Base-by-base conservation (phyloP, 2,888 invertebrate species). In the Psylliodes chrysocephalus region DNA sequence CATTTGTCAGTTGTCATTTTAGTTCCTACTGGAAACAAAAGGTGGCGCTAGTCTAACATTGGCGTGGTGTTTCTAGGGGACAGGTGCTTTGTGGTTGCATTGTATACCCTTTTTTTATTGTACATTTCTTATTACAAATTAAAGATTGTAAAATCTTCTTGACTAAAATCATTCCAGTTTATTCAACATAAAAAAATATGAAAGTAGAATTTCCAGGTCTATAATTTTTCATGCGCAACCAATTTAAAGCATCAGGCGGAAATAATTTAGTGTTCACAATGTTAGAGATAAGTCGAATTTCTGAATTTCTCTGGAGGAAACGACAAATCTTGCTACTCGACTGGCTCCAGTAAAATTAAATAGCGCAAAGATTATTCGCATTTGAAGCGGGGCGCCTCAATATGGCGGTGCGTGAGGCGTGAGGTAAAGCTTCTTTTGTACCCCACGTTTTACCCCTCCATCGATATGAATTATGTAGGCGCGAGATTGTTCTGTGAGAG, bases 191-290 rank as follows among this genome's bases (percentile, higher is more conserved):
- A n/a, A n/a, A n/a, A n/a, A n/a, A n/a, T n/a, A n/a, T n/a, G n/a
- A n/a, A n/a, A n/a, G n/a, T n/a, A n/a, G n/a, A n/a, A n/a, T n/a
- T n/a, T n/a, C n/a, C n/a, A n/a, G 33, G 12, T 15, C 38, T 38
- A 14, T 15, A 2, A 14, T 15, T 14, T 38, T 33, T 47, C 38
- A 52, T 62, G 62, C 65, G 57, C 59, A 59, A 59, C 62, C 62
- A 65, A 65, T 62, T 53, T 54, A 62, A 46, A 54, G 62, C 57
- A 59, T 56, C 57, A 51, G 47, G 59, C 62, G 65, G 65, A 65
- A 65, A 62, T 65, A 62, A 65, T 65, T 62, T 55, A 59, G 53
- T 62, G 62, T 62, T 65, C 57, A 14, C 53, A 51, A n/a, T n/a
- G 59, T 18, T n/a, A 54, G 57, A 65, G 53, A 57, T 60, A 60